A percentile compares a stretch with the other conserved stretches of the same genome.
Evolutionary conservation across 2,797 vertebrate genomes (phyloP).

Genomic region (Hylomyscus alleni): DNA sequence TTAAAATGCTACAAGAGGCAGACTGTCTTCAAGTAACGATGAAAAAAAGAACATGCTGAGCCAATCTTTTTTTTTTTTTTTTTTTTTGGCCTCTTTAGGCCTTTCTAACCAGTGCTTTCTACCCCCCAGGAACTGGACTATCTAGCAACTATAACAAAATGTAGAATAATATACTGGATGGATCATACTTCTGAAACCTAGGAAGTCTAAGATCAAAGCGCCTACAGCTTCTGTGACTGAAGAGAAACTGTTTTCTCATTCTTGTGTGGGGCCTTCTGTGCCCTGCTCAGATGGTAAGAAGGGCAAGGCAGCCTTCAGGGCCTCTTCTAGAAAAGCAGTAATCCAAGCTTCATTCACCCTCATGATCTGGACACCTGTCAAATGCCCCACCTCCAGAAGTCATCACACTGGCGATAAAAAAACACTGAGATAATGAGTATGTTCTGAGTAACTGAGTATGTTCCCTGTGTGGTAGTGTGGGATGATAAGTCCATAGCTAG

Average conservation of each 20-base stretch:
- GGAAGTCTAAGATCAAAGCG: background rate
- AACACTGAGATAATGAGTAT: background rate
- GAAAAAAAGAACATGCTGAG: background rate
- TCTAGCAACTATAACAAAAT: background rate
- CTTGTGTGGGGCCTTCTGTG: background rate
- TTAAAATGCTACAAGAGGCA: background rate
- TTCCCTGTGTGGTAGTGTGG: background rate
- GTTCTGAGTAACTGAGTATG: no score
- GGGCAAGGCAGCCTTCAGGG: background rate
- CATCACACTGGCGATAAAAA: background rate
- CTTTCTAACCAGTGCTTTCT: background rate
- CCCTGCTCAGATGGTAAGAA: background rate
- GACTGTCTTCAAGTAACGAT: background rate
- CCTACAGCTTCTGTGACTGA: background rate
- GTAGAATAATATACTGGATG: background rate
- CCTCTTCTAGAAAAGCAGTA: background rate
- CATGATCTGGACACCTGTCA: background rate
- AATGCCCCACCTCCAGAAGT: background rate
- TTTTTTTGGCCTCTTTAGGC: background rate
- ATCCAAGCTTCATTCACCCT: background rate
- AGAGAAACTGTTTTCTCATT: background rate
- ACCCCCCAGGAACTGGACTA: accelerated
- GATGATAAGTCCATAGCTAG: background rate
- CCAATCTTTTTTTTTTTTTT: no score
- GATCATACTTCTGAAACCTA: background rate